Conservation (phyloP, 2,797 vertebrate species). For the Periophthalmus magnuspinnatus region DNA sequence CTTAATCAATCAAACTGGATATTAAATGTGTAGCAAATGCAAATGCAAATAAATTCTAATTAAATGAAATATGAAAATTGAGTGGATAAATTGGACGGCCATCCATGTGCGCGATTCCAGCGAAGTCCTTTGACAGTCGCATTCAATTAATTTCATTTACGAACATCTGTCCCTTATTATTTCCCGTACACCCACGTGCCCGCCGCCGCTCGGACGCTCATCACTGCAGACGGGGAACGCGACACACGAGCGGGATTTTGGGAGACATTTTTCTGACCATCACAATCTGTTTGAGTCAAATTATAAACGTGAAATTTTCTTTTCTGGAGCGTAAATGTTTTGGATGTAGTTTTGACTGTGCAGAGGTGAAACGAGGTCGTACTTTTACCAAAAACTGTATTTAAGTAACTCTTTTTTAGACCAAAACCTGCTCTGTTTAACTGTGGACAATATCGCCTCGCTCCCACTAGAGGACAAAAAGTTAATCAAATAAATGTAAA, state of each 20-base stretch:
- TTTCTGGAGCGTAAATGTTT: not conserved
- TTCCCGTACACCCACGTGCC: not conserved
- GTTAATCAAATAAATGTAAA: no score
- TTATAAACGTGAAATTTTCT: not conserved
- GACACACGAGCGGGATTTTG: no score
- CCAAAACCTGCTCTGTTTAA: no score
- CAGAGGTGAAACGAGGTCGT: no score
- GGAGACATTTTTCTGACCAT: no score
- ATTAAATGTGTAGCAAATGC: not conserved
- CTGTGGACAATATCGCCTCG: no score
- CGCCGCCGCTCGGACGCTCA: not conserved
- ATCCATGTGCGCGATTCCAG: not conserved
- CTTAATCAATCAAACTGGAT: not conserved
- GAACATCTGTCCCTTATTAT: not conserved
- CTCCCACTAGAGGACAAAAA: no score
- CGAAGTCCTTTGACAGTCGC: not conserved
- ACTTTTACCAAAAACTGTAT: no score
- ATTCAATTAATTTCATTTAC: slow-evolving; percentile 3
- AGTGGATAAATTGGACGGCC: not conserved
- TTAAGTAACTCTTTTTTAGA: no score
- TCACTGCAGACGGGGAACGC: no score
- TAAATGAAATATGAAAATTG: not conserved
- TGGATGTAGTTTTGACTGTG: not conserved
- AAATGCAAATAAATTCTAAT: not conserved
- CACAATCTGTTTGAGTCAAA: not conserved